Conservation (phyloP, 2,113 vertebrate species). For the Grallaria varia region DNA sequence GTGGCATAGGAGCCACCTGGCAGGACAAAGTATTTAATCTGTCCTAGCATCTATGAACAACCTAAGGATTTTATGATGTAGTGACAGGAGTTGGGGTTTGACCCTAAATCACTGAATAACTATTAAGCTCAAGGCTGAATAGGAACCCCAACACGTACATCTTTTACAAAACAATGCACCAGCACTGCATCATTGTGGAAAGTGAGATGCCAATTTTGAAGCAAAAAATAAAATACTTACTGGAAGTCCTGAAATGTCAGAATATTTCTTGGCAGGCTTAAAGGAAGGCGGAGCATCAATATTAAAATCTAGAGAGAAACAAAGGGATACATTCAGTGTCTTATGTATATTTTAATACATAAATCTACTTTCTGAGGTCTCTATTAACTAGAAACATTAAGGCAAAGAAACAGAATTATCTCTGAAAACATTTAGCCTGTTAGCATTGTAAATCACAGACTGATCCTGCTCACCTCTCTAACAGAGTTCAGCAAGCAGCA, state of each 20-base stretch:
- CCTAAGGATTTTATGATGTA: not conserved
- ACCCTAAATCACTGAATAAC: not conserved
- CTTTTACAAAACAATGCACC: not conserved
- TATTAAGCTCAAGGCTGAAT: not conserved
- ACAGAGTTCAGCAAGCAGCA: not conserved
- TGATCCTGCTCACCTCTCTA: not conserved
- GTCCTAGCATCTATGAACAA: not conserved
- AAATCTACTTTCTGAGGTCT: not conserved
- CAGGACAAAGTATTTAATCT: not conserved
- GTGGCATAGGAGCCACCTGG: not conserved
- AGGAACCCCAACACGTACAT: not conserved
- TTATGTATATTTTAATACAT: not conserved
- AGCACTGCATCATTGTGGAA: not conserved
- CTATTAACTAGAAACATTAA: not conserved
- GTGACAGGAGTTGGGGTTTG: not conserved
- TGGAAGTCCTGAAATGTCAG: conserved; percentile 93
- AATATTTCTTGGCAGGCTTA: conserved; percentile 96
- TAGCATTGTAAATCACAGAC: not conserved
- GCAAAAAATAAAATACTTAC: conserved; percentile 75
- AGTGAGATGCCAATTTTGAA: not conserved
- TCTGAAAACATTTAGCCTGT: not conserved
- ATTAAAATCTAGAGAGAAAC: conserved; percentile 82
- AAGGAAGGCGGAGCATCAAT: conserved; percentile 94
- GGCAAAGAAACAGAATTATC: not conserved
- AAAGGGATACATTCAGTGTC: not conserved